A percentile compares a stretch with the other conserved stretches of the same genome.
Conservation (phyloP, 2,888 invertebrate species). For the Thyatira batis region DNA sequence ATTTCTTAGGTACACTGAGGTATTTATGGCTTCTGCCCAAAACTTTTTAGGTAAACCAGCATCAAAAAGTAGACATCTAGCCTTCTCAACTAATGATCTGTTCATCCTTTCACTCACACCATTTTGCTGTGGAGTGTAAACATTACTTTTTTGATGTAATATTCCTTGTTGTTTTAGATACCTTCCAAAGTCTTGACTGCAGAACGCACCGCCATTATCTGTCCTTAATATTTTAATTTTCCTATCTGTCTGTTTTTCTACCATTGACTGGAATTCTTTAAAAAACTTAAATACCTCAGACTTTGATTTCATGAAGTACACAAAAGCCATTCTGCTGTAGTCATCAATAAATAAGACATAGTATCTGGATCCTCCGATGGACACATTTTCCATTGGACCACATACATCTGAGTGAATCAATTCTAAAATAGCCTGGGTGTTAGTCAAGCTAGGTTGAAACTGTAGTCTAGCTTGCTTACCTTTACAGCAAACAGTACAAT, state of each 20-base stretch:
- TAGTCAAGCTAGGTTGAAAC: too few relatives aligned
- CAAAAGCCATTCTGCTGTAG: slow-evolving; percentile 26
- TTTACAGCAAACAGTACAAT: slow-evolving; percentile 25
- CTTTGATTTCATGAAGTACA: slow-evolving; percentile 28
- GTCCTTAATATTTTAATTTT: background rate
- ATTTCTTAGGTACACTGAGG: slow-evolving; percentile 16
- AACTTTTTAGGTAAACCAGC: slow-evolving; percentile 13
- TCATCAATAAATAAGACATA: slow-evolving; percentile 44
- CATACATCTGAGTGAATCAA: slow-evolving; percentile 25
- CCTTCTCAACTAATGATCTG: slow-evolving; percentile 22
- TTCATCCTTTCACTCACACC: slow-evolving; percentile 20
- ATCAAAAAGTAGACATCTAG: slow-evolving; percentile 21
- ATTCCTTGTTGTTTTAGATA: slow-evolving; percentile 20
- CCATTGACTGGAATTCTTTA: slow-evolving; percentile 18
- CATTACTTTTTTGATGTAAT: slow-evolving; percentile 24
- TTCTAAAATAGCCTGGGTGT: too few relatives aligned
- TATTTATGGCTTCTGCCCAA: slow-evolving; percentile 22
- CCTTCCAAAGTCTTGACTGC: background rate
- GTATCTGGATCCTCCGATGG: slow-evolving; percentile 16
- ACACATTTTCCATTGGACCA: slow-evolving; percentile 12
- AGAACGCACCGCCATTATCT: background rate
- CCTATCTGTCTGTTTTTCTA: slow-evolving; percentile 22
- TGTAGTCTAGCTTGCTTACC: slow-evolving; percentile 35
- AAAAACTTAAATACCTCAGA: slow-evolving; percentile 24
- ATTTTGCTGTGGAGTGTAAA: slow-evolving; percentile 28